These are phyloP conservation scores for Anolis apletophallus DNA, from an alignment of 2,797 vertebrate species.

Conservation along the genomic window DNA sequence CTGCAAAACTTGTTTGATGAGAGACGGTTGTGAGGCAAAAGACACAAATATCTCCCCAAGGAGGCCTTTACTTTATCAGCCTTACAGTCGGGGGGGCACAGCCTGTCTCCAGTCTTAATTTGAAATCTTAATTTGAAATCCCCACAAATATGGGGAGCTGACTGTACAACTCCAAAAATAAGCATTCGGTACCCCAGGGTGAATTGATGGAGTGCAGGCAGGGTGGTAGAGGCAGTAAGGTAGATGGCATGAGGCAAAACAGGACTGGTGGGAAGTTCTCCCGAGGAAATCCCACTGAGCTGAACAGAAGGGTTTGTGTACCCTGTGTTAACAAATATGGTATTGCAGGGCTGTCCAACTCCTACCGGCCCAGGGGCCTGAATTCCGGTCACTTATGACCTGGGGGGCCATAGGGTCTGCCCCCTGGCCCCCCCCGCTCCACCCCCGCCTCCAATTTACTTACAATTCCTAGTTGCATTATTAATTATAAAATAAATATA, in stretches of 20 bases:
- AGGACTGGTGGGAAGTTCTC: not conserved
- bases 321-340: not conserved
- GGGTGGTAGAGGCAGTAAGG: too few species aligned
- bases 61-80: not conserved
- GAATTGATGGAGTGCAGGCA: not conserved
- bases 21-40: not conserved
- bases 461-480: too few species aligned
- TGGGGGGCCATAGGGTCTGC: too few species aligned
- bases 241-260: not conserved
- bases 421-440: too few species aligned
- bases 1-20: constrained; percentile 3
- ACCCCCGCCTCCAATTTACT: too few species aligned
- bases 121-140: constrained; percentile 6
- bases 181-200: not conserved
- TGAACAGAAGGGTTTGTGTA: not conserved
- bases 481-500: too few species aligned
- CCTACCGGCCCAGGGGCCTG: too few species aligned
- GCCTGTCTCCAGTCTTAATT: not conserved
- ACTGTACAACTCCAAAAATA: not conserved
- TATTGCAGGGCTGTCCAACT: too few species aligned
- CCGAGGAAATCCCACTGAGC: not conserved
- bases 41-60: not conserved
- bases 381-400: too few species aligned
- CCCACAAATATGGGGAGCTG: too few species aligned
- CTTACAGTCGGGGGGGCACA: not conserved